phyloP scores from a whole-genome alignment of 1,140 invertebrate genomes.

The Ylistrum balloti region DNA sequence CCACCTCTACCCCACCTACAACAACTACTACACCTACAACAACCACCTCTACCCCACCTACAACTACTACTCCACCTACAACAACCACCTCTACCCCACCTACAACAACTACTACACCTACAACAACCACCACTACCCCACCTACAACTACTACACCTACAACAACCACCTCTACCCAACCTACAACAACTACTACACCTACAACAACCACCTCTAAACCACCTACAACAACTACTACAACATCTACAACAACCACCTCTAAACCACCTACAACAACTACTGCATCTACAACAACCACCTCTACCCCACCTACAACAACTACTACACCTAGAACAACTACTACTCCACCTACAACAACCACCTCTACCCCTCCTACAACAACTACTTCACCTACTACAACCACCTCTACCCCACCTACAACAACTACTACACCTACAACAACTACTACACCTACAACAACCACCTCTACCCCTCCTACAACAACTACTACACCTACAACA shows the following conservation, averaged over 20 bases:
- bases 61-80: too few species aligned
- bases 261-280: too few species aligned
- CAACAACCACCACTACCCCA: too few species aligned
- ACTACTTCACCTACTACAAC: background rate
- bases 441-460: background rate
- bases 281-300: too few species aligned
- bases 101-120: background rate
- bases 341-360: background rate
- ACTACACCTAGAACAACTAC: background rate
- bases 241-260: too few species aligned
- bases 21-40: too few species aligned
- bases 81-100: too few species aligned
- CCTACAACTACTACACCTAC: too few species aligned
- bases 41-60: too few species aligned
- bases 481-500: constrained; percentile 28
- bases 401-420: background rate
- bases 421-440: background rate
- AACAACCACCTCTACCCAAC: background rate
- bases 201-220: background rate
- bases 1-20: too few species aligned
- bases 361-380: background rate
- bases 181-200: constrained; percentile 38
- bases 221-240: too few species aligned
- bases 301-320: background rate
- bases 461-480: background rate